Evolutionary conservation across 2,113 vertebrate genomes (phyloP).

Genomic region (Neogobius melanostomus): DNA sequence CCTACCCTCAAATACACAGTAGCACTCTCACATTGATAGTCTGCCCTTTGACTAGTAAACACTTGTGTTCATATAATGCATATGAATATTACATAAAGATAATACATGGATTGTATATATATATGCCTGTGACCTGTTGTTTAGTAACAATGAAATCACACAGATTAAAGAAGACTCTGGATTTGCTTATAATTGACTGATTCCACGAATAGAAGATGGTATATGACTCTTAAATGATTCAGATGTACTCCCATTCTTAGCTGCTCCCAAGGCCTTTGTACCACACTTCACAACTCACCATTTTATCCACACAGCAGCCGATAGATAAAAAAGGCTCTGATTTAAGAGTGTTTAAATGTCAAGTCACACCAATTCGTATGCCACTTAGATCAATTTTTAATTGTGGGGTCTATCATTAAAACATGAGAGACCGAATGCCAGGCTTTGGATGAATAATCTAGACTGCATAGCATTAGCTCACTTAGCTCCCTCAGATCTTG

Average conservation of each 20-base stretch:
- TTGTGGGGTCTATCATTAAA: constrained; percentile 65
- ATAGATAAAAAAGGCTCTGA: constrained; percentile 18
- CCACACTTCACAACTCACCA: constrained; percentile 17
- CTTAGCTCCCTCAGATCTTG: constrained; percentile 8
- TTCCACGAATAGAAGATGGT: constrained; percentile 32
- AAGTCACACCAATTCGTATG: constrained; percentile 34
- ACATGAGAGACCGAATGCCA: constrained; percentile 66
- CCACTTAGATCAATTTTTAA: constrained; percentile 72
- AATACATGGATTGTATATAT: background rate
- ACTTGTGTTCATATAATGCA: constrained; percentile 32
- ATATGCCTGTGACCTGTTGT: constrained; percentile 20
- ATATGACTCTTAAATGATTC: constrained; percentile 55
- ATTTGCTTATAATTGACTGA: constrained; percentile 35
- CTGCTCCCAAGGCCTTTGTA: constrained; percentile 27
- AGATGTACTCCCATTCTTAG: constrained; percentile 18
- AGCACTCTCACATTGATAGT: constrained; percentile 17
- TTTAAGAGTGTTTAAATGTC: constrained; percentile 58
- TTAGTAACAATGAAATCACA: constrained; percentile 2
- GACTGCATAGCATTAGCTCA: constrained; percentile 31
- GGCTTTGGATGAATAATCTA: constrained; percentile 61
- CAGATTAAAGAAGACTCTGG: constrained; percentile 4
- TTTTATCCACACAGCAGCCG: constrained; percentile 17
- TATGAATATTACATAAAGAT: constrained; percentile 21
- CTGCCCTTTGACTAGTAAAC: constrained; percentile 6
- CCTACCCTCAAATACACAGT: constrained; percentile 8